Conservation (phyloP, 2,888 invertebrate genomes). For the Auanema sp. region DNA sequence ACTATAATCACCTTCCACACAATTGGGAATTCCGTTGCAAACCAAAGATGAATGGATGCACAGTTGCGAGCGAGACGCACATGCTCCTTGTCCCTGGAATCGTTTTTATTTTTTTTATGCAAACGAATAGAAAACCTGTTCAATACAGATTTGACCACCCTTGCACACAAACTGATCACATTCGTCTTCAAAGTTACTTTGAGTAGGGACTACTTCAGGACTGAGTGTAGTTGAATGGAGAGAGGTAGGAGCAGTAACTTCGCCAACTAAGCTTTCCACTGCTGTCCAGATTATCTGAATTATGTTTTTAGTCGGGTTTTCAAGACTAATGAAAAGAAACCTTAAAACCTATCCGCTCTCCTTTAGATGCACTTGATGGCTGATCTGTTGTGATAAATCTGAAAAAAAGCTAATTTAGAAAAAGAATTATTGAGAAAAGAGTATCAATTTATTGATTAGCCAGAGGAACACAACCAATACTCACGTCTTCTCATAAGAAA, state of each 20-base stretch:
- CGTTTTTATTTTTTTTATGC: not conserved
- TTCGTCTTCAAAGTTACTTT: slow-evolving; percentile 30
- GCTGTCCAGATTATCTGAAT: slow-evolving; percentile 40
- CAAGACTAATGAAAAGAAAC: slow-evolving; percentile 1
- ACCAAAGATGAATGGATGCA: slow-evolving; percentile 65
- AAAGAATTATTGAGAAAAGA: not conserved
- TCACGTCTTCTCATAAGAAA: too few species aligned
- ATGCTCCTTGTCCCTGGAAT: slow-evolving; percentile 54
- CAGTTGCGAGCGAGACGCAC: slow-evolving; percentile 61
- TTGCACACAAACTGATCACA: slow-evolving; percentile 63
- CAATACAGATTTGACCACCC: slow-evolving; percentile 64
- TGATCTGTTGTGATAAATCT: slow-evolving; percentile 55
- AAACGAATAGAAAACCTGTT: slow-evolving; percentile 33
- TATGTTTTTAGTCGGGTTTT: not conserved
- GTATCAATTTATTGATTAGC: not conserved
- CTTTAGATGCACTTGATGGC: slow-evolving; percentile 33
- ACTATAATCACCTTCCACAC: slow-evolving; percentile 65
- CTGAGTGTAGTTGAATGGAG: not conserved
- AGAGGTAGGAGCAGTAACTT: slow-evolving; percentile 11
- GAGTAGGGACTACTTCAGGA: slow-evolving; percentile 8
- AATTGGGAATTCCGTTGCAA: slow-evolving; percentile 66
- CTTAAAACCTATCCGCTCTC: slow-evolving; percentile 14
- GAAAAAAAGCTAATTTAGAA: slow-evolving; percentile 1
- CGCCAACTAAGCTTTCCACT: slow-evolving; percentile 41
- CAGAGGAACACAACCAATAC: not conserved